Evolutionary conservation across 2,113 vertebrate species (phyloP), one percentile per base, ranked within the genome.

Genomic region (Verasper variegatus): DNA sequence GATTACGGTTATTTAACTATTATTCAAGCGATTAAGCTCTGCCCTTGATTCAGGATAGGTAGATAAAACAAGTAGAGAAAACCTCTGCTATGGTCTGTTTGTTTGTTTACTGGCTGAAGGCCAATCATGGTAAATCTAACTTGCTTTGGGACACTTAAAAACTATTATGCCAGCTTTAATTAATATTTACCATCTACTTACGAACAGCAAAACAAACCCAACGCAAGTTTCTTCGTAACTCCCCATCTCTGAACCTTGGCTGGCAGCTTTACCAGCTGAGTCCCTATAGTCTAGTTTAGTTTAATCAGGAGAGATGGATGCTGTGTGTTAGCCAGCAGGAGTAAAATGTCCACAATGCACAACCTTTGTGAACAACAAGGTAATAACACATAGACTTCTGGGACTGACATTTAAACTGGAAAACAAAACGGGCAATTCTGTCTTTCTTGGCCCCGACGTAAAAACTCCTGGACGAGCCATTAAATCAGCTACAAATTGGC

Each of bases 401-500:
- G 62, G 79, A 61, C 37, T 57, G 51, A 35, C 61, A 51, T 75
- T 82, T 78, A 76, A 68, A 75, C 23, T 78, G 78, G 61, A 57
- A 80, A 85, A 83, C 66, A 79, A 80, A 83, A 82, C 49, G 58
- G 49, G 23, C 62, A 59, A 55, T 74, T 86, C 54, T 73, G 69
- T 40, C 65, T 51, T 75, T 80, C 45, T 74, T 0, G 1, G 54
- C 47, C 37, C 52, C 51, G 68, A 59, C 54, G 68, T 78, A 78
- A 84, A 31, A 23, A 75, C 49, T 49, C 74, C 35, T 9, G 20
- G 7, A n/a, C 51, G 9, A n/a, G 51, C 51, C 57, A 69, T 85
- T 78, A 81, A 80, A 84, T 80, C 56, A 45, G 62, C 62, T 68
- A 71, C 77, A 81, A 82, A 80, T 76, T 78, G 60, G 73, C 59